phyloP scores from a whole-genome alignment of 2,888 invertebrate species.

The Patella ulyssiponensis region DNA sequence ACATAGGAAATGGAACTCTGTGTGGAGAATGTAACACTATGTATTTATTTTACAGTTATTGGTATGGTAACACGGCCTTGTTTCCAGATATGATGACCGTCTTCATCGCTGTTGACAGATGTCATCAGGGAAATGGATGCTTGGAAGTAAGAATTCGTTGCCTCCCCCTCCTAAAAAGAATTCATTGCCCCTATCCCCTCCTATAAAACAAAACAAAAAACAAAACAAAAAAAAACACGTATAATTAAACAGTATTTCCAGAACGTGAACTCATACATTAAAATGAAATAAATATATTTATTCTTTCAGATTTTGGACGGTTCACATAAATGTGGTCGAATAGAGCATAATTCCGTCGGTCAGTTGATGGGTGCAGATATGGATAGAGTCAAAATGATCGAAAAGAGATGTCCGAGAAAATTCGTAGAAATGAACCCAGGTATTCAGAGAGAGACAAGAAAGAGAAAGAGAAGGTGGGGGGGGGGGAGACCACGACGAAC shows the following conservation, averaged over 20 bases:
- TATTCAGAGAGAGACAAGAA: too few species aligned
- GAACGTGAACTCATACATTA: too few species aligned
- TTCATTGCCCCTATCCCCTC: too few species aligned
- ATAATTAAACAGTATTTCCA: too few species aligned
- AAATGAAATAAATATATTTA: too few species aligned
- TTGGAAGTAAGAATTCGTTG: slow-evolving; percentile 53
- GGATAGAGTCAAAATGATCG: slow-evolving; percentile 58
- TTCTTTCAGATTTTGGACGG: slow-evolving; percentile 54
- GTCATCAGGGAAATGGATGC: slow-evolving; percentile 64
- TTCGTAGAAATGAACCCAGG: slow-evolving; percentile 67
- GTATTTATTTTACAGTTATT: slow-evolving; percentile 55
- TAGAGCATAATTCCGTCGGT: slow-evolving; percentile 64
- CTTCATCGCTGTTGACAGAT: slow-evolving; percentile 66
- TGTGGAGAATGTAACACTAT: too few species aligned
- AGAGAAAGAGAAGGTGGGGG: too few species aligned
- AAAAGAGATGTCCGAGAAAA: slow-evolving; percentile 50
- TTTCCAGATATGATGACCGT: slow-evolving; percentile 67
- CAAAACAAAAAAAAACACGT: too few species aligned
- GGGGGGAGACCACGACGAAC: too few species aligned
- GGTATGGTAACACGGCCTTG: slow-evolving; percentile 67
- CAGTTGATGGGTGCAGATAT: slow-evolving; percentile 65
- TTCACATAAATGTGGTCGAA: slow-evolving; percentile 65
- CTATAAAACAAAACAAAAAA: too few species aligned
- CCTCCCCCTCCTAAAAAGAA: too few species aligned
- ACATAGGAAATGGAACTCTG: too few species aligned